Evolutionary conservation across 2,797 vertebrate genomes (phyloP).

Genomic region (Pantherophis vulpinus): DNA sequence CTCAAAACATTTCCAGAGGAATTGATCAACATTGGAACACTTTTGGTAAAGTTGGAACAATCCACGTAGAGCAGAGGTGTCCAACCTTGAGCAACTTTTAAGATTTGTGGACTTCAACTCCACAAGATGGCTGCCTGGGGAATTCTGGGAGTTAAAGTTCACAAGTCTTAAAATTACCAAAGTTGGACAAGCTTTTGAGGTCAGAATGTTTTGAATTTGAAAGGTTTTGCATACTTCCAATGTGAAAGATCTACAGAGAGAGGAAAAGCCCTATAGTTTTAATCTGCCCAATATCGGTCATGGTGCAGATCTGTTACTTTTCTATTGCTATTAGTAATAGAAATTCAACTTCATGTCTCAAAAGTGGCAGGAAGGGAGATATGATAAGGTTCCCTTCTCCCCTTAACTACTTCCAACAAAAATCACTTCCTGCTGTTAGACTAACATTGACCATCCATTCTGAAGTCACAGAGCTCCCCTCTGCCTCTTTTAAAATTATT

Average conservation of each 20-base stretch:
- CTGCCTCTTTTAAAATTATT: constrained; percentile 28
- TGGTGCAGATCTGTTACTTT: not conserved
- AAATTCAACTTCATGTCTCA: not conserved
- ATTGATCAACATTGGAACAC: not conserved
- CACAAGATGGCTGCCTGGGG: not conserved
- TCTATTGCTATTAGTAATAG: not conserved
- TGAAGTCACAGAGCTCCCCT: not conserved
- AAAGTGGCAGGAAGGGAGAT: not conserved
- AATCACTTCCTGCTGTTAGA: too few species aligned
- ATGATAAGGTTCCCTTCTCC: not conserved
- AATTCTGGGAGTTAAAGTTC: not conserved
- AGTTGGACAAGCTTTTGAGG: not conserved
- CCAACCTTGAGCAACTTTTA: not conserved
- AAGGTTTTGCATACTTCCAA: not conserved
- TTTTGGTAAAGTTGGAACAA: not conserved
- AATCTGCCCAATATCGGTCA: not conserved
- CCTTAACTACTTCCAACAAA: not conserved
- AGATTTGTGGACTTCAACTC: not conserved
- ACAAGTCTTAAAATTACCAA: not conserved
- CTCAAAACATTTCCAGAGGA: not conserved
- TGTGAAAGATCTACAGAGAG: not conserved
- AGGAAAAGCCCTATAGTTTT: not conserved
- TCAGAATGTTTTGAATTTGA: not conserved
- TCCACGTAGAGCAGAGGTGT: too few species aligned
- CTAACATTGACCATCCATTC: not conserved